These are phyloP conservation scores for Cremastinae sp. DNA, from an alignment of 2,888 invertebrate species.

Conservation along the genomic window DNA sequence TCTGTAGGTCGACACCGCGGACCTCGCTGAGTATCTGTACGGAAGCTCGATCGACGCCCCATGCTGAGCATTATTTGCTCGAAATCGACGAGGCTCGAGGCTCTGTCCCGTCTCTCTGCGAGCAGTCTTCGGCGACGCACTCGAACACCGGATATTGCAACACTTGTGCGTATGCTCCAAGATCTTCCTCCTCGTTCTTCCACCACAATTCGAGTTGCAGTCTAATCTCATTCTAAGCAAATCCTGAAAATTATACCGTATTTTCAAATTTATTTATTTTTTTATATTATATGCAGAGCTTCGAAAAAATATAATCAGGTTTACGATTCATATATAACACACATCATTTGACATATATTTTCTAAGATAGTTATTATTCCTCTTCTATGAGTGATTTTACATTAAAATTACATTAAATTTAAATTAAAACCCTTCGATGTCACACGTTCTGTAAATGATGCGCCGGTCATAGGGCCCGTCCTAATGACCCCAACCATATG, in stretches of 20 bases:
- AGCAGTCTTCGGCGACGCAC: constrained; percentile 9
- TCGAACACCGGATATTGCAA: constrained; percentile 40
- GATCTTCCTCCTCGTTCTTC: constrained; percentile 17
- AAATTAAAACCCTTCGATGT: too few relatives aligned
- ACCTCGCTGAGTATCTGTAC: neutral
- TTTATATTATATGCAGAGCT: too few relatives aligned
- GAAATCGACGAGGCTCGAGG: constrained; percentile 12
- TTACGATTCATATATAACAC: too few relatives aligned
- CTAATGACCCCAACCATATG: too few relatives aligned
- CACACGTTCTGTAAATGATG: too few relatives aligned
- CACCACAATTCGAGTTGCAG: constrained; percentile 44
- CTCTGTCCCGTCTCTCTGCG: constrained; percentile 27
- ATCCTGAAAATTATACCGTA: constrained; percentile 62
- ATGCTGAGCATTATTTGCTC: constrained; percentile 8
- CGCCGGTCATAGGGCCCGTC: too few relatives aligned
- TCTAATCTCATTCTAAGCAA: constrained; percentile 62
- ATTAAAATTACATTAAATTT: too few relatives aligned
- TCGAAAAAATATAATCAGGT: too few relatives aligned
- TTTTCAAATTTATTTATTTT: too few relatives aligned
- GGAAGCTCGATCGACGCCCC: neutral
- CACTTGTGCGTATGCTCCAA: constrained; percentile 26
- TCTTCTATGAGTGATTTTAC: too few relatives aligned
- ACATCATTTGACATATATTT: too few relatives aligned
- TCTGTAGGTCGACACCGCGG: neutral
- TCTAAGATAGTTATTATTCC: too few relatives aligned